A percentile compares a stretch with the other conserved stretches of the same genome.
phyloP scores from a whole-genome alignment of 2,888 invertebrate species.

The Nezara viridula region DNA sequence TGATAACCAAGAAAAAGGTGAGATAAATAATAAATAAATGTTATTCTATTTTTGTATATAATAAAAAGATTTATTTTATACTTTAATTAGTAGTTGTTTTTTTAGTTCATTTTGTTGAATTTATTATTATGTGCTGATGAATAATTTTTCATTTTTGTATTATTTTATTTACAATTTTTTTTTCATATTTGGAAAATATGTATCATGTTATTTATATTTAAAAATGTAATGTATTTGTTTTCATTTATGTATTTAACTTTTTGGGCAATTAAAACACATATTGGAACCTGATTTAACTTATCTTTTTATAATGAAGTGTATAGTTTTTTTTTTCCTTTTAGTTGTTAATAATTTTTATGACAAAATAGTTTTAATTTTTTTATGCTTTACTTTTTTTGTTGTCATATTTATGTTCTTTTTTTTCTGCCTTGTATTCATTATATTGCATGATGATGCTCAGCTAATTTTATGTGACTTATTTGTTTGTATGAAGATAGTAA shows the following conservation, averaged over 20 bases:
- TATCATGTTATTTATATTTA: background rate
- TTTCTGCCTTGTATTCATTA: slow-evolving; percentile 1
- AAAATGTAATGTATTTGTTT: background rate
- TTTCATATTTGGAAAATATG: background rate
- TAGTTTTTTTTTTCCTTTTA: background rate
- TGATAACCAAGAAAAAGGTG: slow-evolving; percentile 70
- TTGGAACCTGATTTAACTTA: background rate
- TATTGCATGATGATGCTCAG: background rate
- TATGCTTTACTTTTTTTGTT: background rate
- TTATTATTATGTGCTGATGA: background rate
- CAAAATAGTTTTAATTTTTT: background rate
- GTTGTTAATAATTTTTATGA: background rate
- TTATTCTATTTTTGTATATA: background rate
- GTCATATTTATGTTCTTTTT: background rate
- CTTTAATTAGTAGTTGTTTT: background rate
- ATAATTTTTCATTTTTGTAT: background rate
- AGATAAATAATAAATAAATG: slow-evolving; percentile 57
- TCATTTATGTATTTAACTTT: slow-evolving; percentile 1
- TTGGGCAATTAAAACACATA: background rate
- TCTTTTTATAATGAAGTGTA: background rate
- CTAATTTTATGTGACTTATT: background rate
- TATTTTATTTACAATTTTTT: background rate
- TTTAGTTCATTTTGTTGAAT: background rate
- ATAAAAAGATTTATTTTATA: background rate
- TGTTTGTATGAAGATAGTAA: background rate